Evolutionary conservation across 92 coral and sea anemone genomes (phyloP).

Genomic region (Virgularia gustaviana): DNA sequence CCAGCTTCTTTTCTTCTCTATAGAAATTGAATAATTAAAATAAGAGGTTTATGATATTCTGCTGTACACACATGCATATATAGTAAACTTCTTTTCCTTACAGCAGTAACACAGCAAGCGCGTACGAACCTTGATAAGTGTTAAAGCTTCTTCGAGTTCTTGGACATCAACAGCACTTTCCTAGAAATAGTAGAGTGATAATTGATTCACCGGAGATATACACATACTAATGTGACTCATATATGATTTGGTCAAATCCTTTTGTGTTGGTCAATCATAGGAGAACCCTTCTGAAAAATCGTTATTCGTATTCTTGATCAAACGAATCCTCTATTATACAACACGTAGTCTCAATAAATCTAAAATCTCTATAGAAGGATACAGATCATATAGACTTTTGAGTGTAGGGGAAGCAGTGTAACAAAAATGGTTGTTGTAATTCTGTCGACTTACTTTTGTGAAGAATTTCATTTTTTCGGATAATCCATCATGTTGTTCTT

Average conservation of each 20-base stretch:
- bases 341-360: neutral
- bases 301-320: too few species aligned
- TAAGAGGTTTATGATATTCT: too few species aligned
- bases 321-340: too few species aligned
- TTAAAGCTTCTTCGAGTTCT: slow-evolving; percentile 92
- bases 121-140: slow-evolving; percentile 72
- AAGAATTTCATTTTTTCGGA: slow-evolving; percentile 94
- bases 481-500: slow-evolving; percentile 85
- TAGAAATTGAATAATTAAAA: too few species aligned
- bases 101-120: too few species aligned
- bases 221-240: neutral
- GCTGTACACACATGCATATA: too few species aligned
- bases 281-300: too few species aligned
- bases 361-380: neutral
- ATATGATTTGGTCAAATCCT: neutral
- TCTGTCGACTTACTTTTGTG: slow-evolving; percentile 79
- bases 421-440: too few species aligned
- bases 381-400: neutral
- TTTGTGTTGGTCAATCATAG: neutral
- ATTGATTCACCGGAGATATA: neutral
- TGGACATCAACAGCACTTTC: slow-evolving; percentile 97
- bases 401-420: too few species aligned
- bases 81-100: too few species aligned
- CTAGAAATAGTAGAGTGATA: slow-evolving; percentile 47
- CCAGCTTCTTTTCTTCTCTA: slow-evolving; percentile 94